A percentile compares a stretch with the other conserved stretches of the same genome.
Evolutionary conservation across 2,113 vertebrate genomes (phyloP).

Genomic region (Chaetodon trifascialis): DNA sequence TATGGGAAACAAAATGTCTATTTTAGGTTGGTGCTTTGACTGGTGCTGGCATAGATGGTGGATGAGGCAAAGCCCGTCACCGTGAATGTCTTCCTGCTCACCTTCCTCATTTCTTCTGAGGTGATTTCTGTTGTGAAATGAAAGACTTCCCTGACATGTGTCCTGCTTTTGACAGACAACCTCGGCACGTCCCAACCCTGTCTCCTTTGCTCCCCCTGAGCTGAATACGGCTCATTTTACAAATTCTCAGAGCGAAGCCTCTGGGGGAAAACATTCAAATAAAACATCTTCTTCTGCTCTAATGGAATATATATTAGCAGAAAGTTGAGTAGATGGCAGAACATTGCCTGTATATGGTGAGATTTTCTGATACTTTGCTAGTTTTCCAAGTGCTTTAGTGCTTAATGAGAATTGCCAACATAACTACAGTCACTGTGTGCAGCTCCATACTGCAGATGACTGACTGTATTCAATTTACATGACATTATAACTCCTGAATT

Average conservation of each 20-base stretch:
- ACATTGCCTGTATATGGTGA: neutral
- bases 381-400: neutral
- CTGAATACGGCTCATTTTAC: conserved; percentile 10
- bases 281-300: neutral
- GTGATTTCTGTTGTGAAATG: conserved; percentile 49
- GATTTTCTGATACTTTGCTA: neutral
- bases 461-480: conserved; percentile 21
- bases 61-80: conserved; percentile 42
- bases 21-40: conserved; percentile 63
- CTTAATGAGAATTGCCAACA: neutral
- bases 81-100: conserved; percentile 12
- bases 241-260: neutral
- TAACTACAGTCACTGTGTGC: neutral
- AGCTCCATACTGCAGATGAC: neutral
- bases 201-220: neutral
- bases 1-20: conserved; percentile 50
- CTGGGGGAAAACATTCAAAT: neutral
- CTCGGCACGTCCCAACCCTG: conserved; percentile 5
- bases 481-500: conserved; percentile 6
- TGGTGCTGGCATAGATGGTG: conserved; percentile 17
- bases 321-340: conserved; percentile 1
- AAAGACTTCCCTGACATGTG: conserved; percentile 32
- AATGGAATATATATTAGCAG: neutral
- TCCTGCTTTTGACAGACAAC: conserved; percentile 35
- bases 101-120: conserved; percentile 2